Percentiles rank a stretch among this genome's conserved stretches.
Evolutionary conservation across 2,113 vertebrate genomes (phyloP).

Genomic region (Ochotona princeps): DNA sequence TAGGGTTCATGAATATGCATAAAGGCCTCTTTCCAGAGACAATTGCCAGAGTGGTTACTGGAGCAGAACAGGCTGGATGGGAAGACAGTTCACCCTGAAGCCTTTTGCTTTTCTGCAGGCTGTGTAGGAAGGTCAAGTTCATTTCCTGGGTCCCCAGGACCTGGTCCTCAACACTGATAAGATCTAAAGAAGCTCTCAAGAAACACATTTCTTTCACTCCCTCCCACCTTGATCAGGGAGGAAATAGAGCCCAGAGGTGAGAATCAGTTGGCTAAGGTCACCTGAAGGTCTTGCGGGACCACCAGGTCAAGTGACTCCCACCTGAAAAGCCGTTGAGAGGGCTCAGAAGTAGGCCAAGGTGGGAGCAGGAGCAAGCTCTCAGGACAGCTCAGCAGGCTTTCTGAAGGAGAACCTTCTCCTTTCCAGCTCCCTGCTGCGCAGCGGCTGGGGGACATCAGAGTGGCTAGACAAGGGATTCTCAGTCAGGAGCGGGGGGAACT

Average conservation of each 20-base stretch:
- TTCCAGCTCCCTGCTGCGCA: fast-evolving
- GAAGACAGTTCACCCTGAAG: neutral
- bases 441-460: no score
- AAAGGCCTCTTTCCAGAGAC: slow-evolving; percentile 36
- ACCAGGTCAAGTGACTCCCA: neutral
- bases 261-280: neutral
- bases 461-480: no score
- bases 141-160: neutral
- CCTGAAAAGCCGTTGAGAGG: neutral
- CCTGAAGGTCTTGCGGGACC: fast-evolving
- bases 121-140: neutral
- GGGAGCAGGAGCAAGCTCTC: neutral
- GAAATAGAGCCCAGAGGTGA: neutral
- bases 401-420: neutral
- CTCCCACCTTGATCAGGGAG: neutral
- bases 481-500: neutral
- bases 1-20: slow-evolving; percentile 62
- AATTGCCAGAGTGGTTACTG: neutral
- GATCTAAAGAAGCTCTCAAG: neutral
- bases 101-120: neutral
- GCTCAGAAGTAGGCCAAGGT: neutral
- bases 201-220: no score
- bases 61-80: slow-evolving; percentile 34
- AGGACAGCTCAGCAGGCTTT: neutral
- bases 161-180: no score